Evolutionary conservation across 2,113 vertebrate species (phyloP).

Genomic region (cat (Felis catus)): F.catus_Fca126_mat1.0 CM031417.1:79881501-79882000

Average conservation of each 20-base stretch:
- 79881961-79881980: not conserved
- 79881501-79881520: not conserved
- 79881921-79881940: not conserved
- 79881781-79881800: not conserved
- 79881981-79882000: not conserved
- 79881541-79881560: not conserved
- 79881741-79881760: not conserved
- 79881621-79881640: not conserved
- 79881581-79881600: not conserved
- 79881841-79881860: not conserved
- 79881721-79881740: not conserved
- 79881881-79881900: not conserved
- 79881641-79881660: not conserved
- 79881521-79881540: not conserved
- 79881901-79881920: not conserved
- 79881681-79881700: not conserved
- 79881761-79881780: not conserved
- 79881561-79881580: not conserved
- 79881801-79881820: not conserved
- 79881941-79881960: not conserved
- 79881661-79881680: not conserved
- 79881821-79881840: not conserved
- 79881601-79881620: slow-evolving; percentile 9
- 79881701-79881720: not conserved
- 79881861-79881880: not conserved